A percentile compares a stretch with the other conserved stretches of the same genome.
phyloP scores from a whole-genome alignment of 2,797 vertebrate genomes.

The Atherinosoma microstoma region DNA sequence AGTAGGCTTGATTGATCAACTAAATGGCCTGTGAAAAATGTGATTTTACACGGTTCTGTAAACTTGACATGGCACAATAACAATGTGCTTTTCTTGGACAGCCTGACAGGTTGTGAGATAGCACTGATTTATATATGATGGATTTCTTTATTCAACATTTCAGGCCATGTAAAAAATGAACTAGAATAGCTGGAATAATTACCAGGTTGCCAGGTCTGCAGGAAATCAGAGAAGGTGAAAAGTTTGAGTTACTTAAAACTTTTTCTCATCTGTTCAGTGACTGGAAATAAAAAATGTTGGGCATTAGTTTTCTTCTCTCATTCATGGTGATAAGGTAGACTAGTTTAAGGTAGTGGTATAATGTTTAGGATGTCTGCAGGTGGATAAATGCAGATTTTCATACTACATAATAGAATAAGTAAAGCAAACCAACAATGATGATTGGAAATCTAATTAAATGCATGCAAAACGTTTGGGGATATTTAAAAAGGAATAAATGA shows the following conservation, averaged over 20 bases:
- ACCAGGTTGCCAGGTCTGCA: background rate
- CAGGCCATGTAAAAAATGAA: background rate
- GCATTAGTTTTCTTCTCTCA: background rate
- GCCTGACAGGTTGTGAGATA: background rate
- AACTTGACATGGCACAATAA: background rate
- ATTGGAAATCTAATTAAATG: background rate
- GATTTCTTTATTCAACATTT: slow-evolving; percentile 7
- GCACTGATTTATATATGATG: background rate
- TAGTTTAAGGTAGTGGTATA: background rate
- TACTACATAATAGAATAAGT: background rate
- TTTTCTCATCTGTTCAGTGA: background rate
- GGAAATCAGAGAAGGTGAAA: too few species aligned
- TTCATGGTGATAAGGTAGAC: background rate
- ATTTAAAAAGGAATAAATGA: background rate
- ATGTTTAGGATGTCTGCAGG: background rate
- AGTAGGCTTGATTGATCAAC: background rate
- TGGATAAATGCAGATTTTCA: too few species aligned
- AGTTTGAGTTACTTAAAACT: background rate
- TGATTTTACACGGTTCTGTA: background rate
- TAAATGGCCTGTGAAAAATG: background rate
- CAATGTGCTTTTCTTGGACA: background rate
- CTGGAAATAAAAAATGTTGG: background rate
- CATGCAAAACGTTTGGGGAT: background rate
- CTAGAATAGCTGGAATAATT: background rate
- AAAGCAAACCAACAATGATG: background rate